Conservation (phyloP, 2,888 invertebrate species). For the Lacanobia oleracea region DNA sequence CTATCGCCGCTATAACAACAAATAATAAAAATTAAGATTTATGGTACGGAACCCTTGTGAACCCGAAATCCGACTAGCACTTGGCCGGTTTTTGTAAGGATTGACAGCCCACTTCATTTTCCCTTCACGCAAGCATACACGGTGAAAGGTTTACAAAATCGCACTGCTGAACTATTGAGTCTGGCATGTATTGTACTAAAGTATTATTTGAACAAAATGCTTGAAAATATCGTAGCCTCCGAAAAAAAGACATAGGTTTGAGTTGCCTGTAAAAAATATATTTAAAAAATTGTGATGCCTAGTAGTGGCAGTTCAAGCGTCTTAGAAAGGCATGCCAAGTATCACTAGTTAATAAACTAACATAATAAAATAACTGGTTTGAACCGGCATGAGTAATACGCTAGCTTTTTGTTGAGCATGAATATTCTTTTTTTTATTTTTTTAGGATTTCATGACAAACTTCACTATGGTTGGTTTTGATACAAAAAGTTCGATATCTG, state of each 20-base stretch:
- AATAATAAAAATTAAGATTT: too few species aligned
- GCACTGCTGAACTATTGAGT: constrained; percentile 8
- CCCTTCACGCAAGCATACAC: too few species aligned
- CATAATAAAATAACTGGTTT: constrained; percentile 65
- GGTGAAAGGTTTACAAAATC: background rate
- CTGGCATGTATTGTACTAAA: constrained; percentile 37
- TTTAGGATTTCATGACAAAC: constrained; percentile 3
- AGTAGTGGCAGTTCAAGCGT: constrained; percentile 69
- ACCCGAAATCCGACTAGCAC: too few species aligned
- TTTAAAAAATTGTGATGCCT: background rate
- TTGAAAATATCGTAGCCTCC: constrained; percentile 1
- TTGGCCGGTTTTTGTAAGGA: too few species aligned
- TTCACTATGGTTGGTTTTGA: background rate
- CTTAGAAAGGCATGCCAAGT: constrained; percentile 75
- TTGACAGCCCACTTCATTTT: too few species aligned
- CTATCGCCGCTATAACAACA: too few species aligned
- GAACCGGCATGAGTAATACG: constrained; percentile 75
- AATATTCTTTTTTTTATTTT: constrained; percentile 37
- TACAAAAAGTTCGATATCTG: background rate
- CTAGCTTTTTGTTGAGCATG: constrained; percentile 79
- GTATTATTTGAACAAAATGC: constrained; percentile 23
- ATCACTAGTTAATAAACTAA: constrained; percentile 73
- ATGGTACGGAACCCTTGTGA: too few species aligned
- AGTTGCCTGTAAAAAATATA: background rate
- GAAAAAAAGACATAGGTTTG: too few species aligned